A percentile compares a stretch with the other conserved stretches of the same genome.
These are phyloP conservation scores for Eumacrocentrus americanus DNA, from an alignment of 2,888 invertebrate genomes.

Conservation along the genomic window DNA sequence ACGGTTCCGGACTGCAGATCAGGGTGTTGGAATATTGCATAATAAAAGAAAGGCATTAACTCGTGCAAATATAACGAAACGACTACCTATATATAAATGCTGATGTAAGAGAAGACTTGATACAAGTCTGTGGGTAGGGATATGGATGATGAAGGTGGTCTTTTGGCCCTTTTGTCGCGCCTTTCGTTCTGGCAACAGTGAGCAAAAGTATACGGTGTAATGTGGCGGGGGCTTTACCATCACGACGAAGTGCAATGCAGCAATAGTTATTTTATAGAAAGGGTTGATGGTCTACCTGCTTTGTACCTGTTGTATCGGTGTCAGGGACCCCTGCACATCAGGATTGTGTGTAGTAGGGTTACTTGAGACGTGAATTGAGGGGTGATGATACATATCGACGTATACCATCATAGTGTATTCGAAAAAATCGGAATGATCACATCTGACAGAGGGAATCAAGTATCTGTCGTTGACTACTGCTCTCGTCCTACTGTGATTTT, in stretches of 20 bases:
- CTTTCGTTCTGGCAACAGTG: conserved; percentile 8
- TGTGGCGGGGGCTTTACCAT: conserved; percentile 19
- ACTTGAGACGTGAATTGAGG: background rate
- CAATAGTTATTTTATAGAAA: conserved; percentile 14
- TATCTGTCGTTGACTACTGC: conserved; percentile 49
- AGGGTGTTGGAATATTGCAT: conserved; percentile 54
- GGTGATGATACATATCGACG: conserved; percentile 8
- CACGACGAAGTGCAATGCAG: conserved; percentile 34
- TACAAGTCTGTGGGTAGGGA: conserved; percentile 19
- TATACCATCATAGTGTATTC: conserved; percentile 14
- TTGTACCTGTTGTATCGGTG: conserved; percentile 51
- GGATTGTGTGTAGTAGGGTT: conserved; percentile 6
- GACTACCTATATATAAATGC: background rate
- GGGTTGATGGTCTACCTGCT: conserved; percentile 52
- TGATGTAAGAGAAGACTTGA: conserved; percentile 9
- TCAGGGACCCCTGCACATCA: conserved; percentile 32
- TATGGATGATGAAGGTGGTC: conserved; percentile 18
- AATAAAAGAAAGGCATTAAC: conserved; percentile 58
- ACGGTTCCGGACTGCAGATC: conserved; percentile 54
- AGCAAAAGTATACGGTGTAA: conserved; percentile 16
- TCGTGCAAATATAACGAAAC: conserved; percentile 27
- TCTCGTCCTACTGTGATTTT: conserved; percentile 22
- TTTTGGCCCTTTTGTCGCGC: background rate
- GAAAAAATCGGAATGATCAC: conserved; percentile 49
- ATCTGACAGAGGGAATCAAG: conserved; percentile 52